Conservation (phyloP, 2,113 vertebrate genomes). For the Psephotus haematonotus region DNA sequence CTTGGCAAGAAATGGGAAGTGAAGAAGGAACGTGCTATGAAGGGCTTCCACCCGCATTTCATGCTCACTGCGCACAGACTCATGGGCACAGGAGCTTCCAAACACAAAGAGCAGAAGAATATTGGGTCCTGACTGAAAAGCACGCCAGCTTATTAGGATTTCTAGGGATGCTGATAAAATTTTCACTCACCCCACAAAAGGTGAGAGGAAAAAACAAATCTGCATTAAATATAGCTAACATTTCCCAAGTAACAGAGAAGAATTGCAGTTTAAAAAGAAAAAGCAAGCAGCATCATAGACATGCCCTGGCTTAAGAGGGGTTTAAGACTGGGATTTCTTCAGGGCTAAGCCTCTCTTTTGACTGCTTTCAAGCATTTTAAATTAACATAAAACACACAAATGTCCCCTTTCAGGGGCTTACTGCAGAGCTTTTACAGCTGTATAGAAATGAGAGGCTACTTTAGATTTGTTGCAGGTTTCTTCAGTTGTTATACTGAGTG, state of each 20-base stretch:
- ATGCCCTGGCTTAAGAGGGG: constrained; percentile 32
- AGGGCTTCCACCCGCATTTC: constrained; percentile 12
- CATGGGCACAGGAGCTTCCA: not conserved
- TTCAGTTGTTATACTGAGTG: not conserved
- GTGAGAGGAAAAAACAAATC: not conserved
- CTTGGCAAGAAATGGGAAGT: not conserved
- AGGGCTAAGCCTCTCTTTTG: constrained; percentile 48
- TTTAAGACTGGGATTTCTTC: constrained; percentile 54
- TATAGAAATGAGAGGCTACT: constrained; percentile 42
- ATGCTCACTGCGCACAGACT: not conserved
- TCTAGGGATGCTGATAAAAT: not conserved
- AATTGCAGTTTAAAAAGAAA: not conserved
- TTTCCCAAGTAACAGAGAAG: constrained; percentile 29
- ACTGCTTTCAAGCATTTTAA: constrained; percentile 60
- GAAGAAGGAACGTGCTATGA: not conserved
- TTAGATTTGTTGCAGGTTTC: constrained; percentile 45
- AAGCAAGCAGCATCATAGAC: not conserved
- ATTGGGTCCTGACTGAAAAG: not conserved
- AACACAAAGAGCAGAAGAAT: not conserved
- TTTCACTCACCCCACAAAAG: not conserved
- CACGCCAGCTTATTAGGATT: not conserved
- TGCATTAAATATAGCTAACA: not conserved
- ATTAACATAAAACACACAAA: constrained; percentile 60
- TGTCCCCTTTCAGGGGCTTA: constrained; percentile 53
- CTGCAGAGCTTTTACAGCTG: constrained; percentile 59